Conservation (phyloP, 1,140 invertebrate species). For the Hermetia illucens region DNA sequence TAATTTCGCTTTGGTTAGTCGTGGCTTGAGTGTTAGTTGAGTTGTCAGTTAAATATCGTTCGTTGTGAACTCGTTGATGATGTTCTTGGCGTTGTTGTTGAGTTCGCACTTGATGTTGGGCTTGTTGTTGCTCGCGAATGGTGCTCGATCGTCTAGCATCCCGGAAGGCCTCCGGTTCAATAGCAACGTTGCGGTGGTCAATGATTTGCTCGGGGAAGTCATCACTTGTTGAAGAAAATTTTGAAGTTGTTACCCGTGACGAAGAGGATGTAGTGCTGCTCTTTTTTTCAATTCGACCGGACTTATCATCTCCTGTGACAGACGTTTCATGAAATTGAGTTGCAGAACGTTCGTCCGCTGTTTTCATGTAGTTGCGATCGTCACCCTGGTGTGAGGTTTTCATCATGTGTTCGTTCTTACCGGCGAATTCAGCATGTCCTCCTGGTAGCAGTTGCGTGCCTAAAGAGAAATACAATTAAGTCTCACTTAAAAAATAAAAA, state of each 20-base stretch:
- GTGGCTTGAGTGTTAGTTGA: background rate
- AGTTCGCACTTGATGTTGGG: background rate
- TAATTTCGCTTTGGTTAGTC: background rate
- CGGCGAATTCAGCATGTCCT: conserved; percentile 41
- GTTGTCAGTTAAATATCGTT: background rate
- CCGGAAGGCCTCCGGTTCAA: too few relatives aligned
- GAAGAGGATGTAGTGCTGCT: conserved; percentile 22
- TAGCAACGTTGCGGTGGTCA: background rate
- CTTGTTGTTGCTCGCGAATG: conserved; percentile 2
- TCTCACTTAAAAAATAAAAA: conserved; percentile 16
- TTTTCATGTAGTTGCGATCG: conserved; percentile 42
- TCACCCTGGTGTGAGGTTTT: conserved; percentile 43
- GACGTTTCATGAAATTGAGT: conserved; percentile 44
- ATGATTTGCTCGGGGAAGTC: background rate
- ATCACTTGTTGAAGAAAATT: background rate
- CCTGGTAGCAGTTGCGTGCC: conserved; percentile 43
- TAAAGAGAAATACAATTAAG: conserved; percentile 19
- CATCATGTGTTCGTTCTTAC: conserved; percentile 39
- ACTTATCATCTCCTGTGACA: conserved; percentile 34
- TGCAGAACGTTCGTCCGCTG: conserved; percentile 37
- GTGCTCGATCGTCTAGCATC: conserved; percentile 2
- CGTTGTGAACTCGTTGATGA: background rate
- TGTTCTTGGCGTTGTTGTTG: conserved; percentile 14
- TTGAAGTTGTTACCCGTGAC: conserved; percentile 8
- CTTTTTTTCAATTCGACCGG: conserved; percentile 26